Conservation (phyloP, 2,113 vertebrate genomes). For the rat (Rattus norvegicus) region GRCr8 NC_086026.1:63930501-63931000, state of each 20-base stretch:
- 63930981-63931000: background rate
- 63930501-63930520: background rate
- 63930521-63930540: background rate
- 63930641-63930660: background rate
- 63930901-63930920: background rate
- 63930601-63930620: background rate
- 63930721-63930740: accelerated
- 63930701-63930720: accelerated
- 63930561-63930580: background rate
- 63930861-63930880: background rate
- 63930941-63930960: background rate
- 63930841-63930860: background rate
- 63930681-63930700: background rate
- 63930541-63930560: background rate
- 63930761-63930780: background rate
- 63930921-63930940: accelerated
- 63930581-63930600: background rate
- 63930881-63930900: background rate
- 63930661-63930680: background rate
- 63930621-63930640: no score
- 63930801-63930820: background rate
- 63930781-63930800: background rate
- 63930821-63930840: background rate
- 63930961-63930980: no score
- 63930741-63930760: background rate